Base-by-base conservation (phyloP, 2,797 vertebrate species). In the Gadopsis marmoratus region DNA sequence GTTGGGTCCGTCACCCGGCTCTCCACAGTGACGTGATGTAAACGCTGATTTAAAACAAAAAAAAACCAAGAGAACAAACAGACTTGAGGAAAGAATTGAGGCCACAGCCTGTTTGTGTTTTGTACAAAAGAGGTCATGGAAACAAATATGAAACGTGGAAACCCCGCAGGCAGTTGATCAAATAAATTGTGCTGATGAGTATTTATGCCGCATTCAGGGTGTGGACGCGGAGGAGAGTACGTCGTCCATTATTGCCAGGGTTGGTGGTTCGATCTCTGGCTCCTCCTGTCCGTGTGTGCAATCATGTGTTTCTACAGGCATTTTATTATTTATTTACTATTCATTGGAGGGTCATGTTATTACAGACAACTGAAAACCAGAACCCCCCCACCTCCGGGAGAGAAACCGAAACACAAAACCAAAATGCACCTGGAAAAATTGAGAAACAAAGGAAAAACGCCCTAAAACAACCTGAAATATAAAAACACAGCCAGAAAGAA, bases 21-120 rank as follows among this genome's bases (percentile, higher is more conserved):
- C 37, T 60, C 19, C 47, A 21, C 54, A 11, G 55, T 50, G 63
- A 63, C 0, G 4, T 1, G 55, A 62, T 21, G 14, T 37, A 58
- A 68, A 84, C 59, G 45, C 3, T 7, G 33, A 82, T 63, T 39
- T n/a, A 65, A 79, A 71, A 67, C 39, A n/a, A 26, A 26, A 26
- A 26, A 26, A 26, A 26, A 26, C 26, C 26, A 26, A 3, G 29
- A 51, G 11, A 80, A 60, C 17, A 60, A 67, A 79, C 45, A 26
- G 26, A 26, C 26, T 26, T 26, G 26, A 26, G 26, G 26, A 26
- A 26, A 51, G 21, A 35, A 71, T 53, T 41, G 35, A 72, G 29
- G 53, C 60, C 43, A 54, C 45, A 74, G 45, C 31, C 63, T 64
- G 23, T 10, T 53, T 45, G 43, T 43, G 41, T 43, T 1, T 43